Conservation (phyloP, 2,888 invertebrate genomes). For the Psylliodes chrysocephalus region DNA sequence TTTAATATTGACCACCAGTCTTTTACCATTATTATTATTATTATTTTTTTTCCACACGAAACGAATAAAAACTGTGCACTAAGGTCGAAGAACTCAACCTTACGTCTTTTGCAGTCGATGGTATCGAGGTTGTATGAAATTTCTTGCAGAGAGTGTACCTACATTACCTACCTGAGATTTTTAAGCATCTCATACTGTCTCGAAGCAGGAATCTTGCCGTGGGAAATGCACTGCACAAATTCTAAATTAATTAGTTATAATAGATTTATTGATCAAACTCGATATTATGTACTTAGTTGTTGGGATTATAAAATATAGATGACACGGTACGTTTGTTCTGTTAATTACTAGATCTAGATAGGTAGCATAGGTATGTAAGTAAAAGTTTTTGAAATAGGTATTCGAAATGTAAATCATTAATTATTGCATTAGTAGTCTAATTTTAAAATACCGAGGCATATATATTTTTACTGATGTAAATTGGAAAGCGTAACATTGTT, state of each 20-base stretch:
- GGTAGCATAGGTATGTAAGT: too few relatives aligned
- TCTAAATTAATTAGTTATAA: constrained; percentile 61
- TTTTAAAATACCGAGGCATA: constrained; percentile 30
- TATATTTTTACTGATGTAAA: constrained; percentile 55
- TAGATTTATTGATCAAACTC: constrained; percentile 62
- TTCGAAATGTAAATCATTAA: constrained; percentile 34
- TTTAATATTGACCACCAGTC: constrained; percentile 8
- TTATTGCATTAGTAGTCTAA: constrained; percentile 28
- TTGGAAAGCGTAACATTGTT: constrained; percentile 59
- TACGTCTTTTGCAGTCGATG: constrained; percentile 3
- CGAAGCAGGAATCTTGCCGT: constrained; percentile 60
- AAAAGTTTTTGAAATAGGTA: constrained; percentile 32
- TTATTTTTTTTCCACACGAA: constrained; percentile 8
- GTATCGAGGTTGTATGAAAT: constrained; percentile 35
- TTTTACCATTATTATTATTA: constrained; percentile 7
- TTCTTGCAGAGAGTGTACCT: constrained; percentile 47
- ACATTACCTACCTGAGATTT: constrained; percentile 60
- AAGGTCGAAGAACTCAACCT: constrained; percentile 7
- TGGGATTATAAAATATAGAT: constrained; percentile 14
- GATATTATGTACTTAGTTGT: constrained; percentile 16
- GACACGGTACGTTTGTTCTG: constrained; percentile 28
- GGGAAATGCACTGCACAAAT: constrained; percentile 61
- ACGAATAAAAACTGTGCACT: constrained; percentile 10
- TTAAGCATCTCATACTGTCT: constrained; percentile 59
- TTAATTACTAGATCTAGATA: too few relatives aligned